Conservation (phyloP, 1,140 invertebrate genomes). For the Bombus cullumanus region DNA sequence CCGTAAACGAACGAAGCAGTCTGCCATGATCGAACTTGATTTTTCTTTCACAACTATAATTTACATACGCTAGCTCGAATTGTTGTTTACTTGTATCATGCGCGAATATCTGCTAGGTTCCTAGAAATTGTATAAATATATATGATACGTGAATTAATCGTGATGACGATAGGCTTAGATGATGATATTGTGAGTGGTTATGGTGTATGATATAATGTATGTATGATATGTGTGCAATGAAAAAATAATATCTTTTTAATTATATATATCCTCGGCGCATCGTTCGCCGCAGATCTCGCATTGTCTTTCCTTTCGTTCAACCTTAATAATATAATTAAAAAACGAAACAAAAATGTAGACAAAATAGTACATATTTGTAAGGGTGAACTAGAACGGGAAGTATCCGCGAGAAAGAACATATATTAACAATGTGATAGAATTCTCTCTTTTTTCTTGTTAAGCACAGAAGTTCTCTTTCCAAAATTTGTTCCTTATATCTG, state of each 20-base stretch:
- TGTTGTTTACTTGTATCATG: not conserved
- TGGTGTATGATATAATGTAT: slow-evolving; percentile 48
- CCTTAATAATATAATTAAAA: not conserved
- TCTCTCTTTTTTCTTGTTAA: no score
- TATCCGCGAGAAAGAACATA: not conserved
- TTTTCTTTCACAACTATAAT: not conserved
- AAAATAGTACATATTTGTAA: not conserved
- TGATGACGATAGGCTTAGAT: slow-evolving; percentile 17
- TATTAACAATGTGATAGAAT: no score
- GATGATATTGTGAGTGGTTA: not conserved
- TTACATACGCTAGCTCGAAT: no score
- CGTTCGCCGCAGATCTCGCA: not conserved
- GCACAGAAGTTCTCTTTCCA: no score
- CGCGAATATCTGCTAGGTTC: not conserved
- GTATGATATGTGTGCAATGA: slow-evolving; percentile 64
- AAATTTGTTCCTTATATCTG: no score
- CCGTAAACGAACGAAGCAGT: not conserved
- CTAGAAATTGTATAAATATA: not conserved
- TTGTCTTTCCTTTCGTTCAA: not conserved
- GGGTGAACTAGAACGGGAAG: not conserved
- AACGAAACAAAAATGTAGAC: not conserved
- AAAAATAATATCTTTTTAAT: slow-evolving; percentile 36
- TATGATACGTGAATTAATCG: not conserved
- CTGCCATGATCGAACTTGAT: not conserved
- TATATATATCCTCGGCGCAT: slow-evolving; percentile 8